These are phyloP conservation scores for Urocynchramus pylzowi DNA, from an alignment of 2,113 vertebrate species.

Conservation along the genomic window DNA sequence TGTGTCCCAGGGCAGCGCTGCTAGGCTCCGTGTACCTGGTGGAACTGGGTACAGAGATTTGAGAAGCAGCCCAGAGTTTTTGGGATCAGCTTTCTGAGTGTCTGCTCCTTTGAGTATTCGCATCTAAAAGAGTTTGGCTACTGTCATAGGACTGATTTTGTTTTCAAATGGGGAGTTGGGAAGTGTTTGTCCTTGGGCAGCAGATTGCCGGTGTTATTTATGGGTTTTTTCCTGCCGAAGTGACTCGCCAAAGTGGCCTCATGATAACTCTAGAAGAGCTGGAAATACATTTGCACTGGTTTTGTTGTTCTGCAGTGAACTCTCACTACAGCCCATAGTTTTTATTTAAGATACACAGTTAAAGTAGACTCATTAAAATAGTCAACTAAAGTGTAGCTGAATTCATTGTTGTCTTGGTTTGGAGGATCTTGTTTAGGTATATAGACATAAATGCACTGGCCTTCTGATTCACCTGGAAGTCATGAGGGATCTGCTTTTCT, in stretches of 20 bases:
- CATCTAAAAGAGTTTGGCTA: neutral
- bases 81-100: neutral
- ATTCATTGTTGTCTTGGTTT: neutral
- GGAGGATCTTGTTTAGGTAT: neutral
- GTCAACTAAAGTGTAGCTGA: neutral
- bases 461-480: neutral
- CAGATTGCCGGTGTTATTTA: rapidly evolving
- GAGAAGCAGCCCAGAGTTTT: neutral
- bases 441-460: rapidly evolving
- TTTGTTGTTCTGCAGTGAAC: neutral
- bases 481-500: neutral
- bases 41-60: rapidly evolving
- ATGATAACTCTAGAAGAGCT: neutral
- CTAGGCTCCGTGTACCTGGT: rapidly evolving
- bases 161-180: neutral
- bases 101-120: neutral
- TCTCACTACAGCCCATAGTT: neutral
- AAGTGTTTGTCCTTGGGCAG: neutral
- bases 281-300: neutral
- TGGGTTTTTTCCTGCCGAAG: neutral
- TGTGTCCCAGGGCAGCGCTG: too few relatives aligned
- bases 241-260: too few relatives aligned
- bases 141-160: neutral
- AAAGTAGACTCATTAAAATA: neutral
- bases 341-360: neutral